Conservation (phyloP, 2,888 invertebrate species). For the Cepaea hortensis region DNA sequence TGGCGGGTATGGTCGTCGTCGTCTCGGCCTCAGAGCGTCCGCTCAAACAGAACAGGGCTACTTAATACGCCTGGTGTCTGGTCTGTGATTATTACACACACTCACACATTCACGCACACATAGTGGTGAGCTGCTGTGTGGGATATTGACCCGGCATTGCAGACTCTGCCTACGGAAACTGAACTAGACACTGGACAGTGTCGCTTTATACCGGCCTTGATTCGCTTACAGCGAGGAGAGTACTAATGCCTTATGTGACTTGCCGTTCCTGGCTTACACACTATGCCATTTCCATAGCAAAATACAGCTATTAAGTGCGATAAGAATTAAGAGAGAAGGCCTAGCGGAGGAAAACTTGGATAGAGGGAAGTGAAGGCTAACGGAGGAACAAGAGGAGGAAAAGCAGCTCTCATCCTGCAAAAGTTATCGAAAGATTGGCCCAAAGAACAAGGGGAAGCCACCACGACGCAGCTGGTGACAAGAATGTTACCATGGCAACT, state of each 20-base stretch:
- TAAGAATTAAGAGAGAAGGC: background rate
- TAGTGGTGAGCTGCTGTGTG: background rate
- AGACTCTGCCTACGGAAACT: background rate
- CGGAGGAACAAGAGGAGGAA: background rate
- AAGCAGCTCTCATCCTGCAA: background rate
- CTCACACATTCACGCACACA: background rate
- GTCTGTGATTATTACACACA: background rate
- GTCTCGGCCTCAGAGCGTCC: too few species aligned
- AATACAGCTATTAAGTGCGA: background rate
- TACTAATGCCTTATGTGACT: background rate
- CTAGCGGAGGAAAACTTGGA: background rate
- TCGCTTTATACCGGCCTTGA: background rate
- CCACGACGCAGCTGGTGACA: conserved; percentile 43
- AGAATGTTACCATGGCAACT: conserved; percentile 25
- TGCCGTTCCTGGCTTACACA: background rate
- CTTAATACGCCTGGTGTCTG: too few species aligned
- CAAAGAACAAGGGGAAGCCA: background rate
- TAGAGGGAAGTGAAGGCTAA: background rate
- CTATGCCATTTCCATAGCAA: background rate
- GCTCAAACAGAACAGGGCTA: too few species aligned
- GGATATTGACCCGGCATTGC: conserved; percentile 8
- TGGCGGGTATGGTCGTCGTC: too few species aligned
- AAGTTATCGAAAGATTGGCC: background rate
- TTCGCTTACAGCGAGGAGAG: background rate
- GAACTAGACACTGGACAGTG: background rate